These are phyloP conservation scores for Todus mexicanus DNA, from an alignment of 2,797 vertebrate species.

Conservation along the genomic window DNA sequence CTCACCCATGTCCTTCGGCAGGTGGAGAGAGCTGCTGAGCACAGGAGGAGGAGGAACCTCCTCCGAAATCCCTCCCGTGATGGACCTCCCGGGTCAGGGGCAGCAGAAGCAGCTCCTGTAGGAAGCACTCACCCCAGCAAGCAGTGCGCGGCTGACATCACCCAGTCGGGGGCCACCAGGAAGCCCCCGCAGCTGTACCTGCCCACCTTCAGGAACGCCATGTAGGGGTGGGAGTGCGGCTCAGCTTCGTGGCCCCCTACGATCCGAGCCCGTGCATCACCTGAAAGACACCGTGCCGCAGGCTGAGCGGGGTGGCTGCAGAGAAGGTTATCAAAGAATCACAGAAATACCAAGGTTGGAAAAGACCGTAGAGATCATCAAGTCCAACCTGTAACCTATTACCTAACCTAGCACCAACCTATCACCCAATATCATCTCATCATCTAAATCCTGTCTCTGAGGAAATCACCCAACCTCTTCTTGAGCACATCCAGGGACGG, in stretches of 20 bases:
- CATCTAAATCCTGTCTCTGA: too few relatives aligned
- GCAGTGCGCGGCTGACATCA: conserved; percentile 65
- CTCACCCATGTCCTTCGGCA: neutral
- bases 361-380: too few relatives aligned
- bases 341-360: too few relatives aligned
- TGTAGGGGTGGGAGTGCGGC: conserved; percentile 64
- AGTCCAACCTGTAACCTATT: too few relatives aligned
- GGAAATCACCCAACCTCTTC: too few relatives aligned
- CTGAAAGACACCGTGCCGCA: conserved; percentile 10
- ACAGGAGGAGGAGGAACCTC: neutral
- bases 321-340: too few relatives aligned
- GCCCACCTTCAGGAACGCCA: neutral
- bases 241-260: conserved; percentile 49
- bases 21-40: neutral
- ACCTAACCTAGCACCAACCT: too few relatives aligned
- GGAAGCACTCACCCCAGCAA: neutral
- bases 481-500: too few relatives aligned
- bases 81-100: neutral
- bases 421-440: too few relatives aligned
- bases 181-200: neutral
- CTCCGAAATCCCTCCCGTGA: neutral
- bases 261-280: neutral
- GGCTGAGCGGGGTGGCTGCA: too few relatives aligned
- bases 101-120: neutral
- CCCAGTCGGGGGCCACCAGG: conserved; percentile 54